Base-by-base conservation (phyloP, 2,888 invertebrate species). In the Thalpophila matura region DNA sequence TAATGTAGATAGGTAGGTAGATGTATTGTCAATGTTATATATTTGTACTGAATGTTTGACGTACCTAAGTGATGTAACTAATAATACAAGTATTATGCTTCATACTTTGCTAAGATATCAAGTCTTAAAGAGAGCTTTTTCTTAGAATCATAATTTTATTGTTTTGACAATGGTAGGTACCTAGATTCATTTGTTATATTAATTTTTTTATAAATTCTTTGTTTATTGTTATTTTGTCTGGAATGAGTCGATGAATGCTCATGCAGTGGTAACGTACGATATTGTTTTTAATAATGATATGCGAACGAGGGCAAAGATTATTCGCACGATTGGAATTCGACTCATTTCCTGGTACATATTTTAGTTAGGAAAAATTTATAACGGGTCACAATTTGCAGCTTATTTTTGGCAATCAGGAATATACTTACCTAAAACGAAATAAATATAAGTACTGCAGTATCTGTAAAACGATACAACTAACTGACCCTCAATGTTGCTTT, bases 31-130 rank as follows among this genome's bases (percentile, higher is more conserved):
- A 53, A 58, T 57, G 49, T 26, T 37, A 24, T 43, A 18, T 37
- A 47, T 40, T 56, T 71, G 54, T 70, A 71, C 50, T 49, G 54
- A 66, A 66, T 66, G 49, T 65, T 70, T 7, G n/a, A 20, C 42
- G 35, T 40, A 50, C 56, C 9, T 56, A 31, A 31, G 9, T 54
- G 38, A 24, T 31, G 26, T n/a, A 31, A 40, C 22, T 33, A 50
- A 59, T 59, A 20, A 38, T 22, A 37, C 16, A 16, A 33, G 14
- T 57, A 29, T 35, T 27, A 61, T 37, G 37, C 55, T 49, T 62
- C n/a, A 37, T 64, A 58, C 10, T 53, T 64, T 35, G 64, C 46
- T 64, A 70, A 33, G 20, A 22, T 54, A 47, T 49, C 12, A 18
- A 37, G 37, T 16, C 18, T 37, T 38, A 54, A 40, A 55, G 70